Conservation (phyloP, 2,888 invertebrate species). For the Lepidochitona cinerea region DNA sequence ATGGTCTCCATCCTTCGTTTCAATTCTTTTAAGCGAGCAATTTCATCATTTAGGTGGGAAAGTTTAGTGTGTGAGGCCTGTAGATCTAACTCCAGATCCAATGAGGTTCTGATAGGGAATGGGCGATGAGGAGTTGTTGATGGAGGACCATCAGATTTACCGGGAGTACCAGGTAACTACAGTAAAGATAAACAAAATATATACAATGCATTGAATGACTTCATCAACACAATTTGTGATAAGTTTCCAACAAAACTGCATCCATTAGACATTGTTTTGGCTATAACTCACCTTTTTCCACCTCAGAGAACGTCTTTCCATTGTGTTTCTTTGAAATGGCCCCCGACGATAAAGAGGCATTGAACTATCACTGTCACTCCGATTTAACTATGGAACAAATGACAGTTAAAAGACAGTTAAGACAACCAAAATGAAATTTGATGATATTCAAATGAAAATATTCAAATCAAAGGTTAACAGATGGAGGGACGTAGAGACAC, state of each 20-base stretch:
- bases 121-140: neutral
- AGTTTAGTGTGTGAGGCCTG: conserved; percentile 91
- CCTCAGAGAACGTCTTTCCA: conserved; percentile 91
- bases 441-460: no score
- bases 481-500: no score
- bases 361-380: conserved; percentile 97
- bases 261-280: no score
- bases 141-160: neutral
- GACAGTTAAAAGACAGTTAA: no score
- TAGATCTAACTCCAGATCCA: conserved; percentile 92
- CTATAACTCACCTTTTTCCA: conserved; percentile 72
- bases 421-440: no score
- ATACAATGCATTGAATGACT: neutral
- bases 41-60: conserved; percentile 86
- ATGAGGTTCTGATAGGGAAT: conserved; percentile 77
- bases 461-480: no score
- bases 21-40: conserved; percentile 84
- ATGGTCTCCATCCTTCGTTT: conserved; percentile 86
- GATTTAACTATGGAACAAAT: conserved; percentile 80
- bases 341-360: conserved; percentile 88
- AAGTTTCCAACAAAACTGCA: no score
- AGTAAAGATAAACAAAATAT: neutral
- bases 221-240: no score
- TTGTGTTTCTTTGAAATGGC: conserved; percentile 91
- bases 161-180: neutral